Percentiles rank a stretch among this genome's conserved stretches.
These are phyloP conservation scores for Dermolepida albohirtum DNA, from an alignment of 2,888 invertebrate species.

Conservation along the genomic window DNA sequence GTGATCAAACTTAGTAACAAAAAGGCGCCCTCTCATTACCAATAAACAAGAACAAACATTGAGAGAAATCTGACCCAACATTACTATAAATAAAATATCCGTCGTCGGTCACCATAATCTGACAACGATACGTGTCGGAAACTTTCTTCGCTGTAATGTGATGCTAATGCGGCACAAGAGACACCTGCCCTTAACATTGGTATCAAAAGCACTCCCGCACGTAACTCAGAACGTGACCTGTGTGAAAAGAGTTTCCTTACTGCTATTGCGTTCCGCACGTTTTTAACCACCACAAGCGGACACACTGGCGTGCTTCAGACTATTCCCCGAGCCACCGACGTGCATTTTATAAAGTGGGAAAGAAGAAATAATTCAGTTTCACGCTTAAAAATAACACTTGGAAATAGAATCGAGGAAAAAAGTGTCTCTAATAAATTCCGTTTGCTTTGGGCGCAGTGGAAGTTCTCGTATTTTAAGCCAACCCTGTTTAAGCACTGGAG, in stretches of 20 bases:
- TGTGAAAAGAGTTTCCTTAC: constrained; percentile 41
- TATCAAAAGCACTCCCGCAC: constrained; percentile 38
- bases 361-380: constrained; percentile 32
- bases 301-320: constrained; percentile 9
- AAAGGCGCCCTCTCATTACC: constrained; percentile 25
- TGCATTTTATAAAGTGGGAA: constrained; percentile 31
- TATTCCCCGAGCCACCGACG: constrained; percentile 18
- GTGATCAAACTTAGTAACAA: constrained; percentile 22
- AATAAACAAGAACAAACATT: constrained; percentile 29
- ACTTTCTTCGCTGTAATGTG: constrained; percentile 47
- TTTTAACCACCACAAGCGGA: constrained; percentile 21
- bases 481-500: constrained; percentile 7
- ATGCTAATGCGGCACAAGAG: constrained; percentile 49
- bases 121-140: constrained; percentile 41
- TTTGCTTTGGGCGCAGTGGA: constrained; percentile 27
- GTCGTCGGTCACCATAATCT: constrained; percentile 30
- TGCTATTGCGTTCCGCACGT: constrained; percentile 39
- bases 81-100: constrained; percentile 28
- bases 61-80: constrained; percentile 27
- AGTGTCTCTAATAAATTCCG: constrained; percentile 37
- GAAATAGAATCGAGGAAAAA: constrained; percentile 29
- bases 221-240: constrained; percentile 45
- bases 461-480: constrained; percentile 23
- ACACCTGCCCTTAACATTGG: constrained; percentile 46
- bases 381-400: constrained; percentile 32